Evolutionary conservation across 2,888 invertebrate species (phyloP).

Genomic region (Tipula lateralis): DNA sequence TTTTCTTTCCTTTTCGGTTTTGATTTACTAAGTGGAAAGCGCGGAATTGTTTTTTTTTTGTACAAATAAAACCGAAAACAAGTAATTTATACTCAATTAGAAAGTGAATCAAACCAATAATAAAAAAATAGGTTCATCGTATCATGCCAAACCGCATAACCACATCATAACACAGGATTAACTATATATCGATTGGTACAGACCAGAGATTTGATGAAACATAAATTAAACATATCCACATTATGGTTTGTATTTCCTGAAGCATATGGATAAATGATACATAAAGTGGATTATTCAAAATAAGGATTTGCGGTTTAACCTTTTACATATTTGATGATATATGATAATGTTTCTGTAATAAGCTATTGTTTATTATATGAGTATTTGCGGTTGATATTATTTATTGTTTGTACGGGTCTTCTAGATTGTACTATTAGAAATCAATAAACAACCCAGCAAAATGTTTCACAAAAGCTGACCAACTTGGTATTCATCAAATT

Average conservation of each 20-base stretch:
- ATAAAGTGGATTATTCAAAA: not conserved
- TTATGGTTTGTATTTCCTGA: not conserved
- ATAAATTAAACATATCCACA: not conserved
- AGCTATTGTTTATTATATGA: not conserved
- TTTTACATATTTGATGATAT: not conserved
- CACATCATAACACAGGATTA: not conserved
- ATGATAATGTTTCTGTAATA: not conserved
- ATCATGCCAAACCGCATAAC: not conserved
- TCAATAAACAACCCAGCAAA: too few relatives aligned
- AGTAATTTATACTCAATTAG: not conserved
- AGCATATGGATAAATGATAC: conserved; percentile 16
- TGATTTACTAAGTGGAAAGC: conserved; percentile 2
- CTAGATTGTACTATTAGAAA: too few relatives aligned
- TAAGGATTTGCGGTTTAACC: conserved; percentile 11
- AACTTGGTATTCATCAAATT: too few relatives aligned
- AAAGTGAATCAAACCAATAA: not conserved
- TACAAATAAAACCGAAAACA: not conserved
- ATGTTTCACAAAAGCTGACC: too few relatives aligned
- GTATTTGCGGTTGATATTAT: not conserved
- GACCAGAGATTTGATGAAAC: not conserved
- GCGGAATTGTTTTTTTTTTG: not conserved
- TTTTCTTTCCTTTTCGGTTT: not conserved
- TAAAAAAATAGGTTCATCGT: not conserved
- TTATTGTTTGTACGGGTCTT: too few relatives aligned
- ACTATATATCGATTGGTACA: not conserved